Conservation (phyloP, 2,888 invertebrate genomes). For the Orthosia incerta region DNA sequence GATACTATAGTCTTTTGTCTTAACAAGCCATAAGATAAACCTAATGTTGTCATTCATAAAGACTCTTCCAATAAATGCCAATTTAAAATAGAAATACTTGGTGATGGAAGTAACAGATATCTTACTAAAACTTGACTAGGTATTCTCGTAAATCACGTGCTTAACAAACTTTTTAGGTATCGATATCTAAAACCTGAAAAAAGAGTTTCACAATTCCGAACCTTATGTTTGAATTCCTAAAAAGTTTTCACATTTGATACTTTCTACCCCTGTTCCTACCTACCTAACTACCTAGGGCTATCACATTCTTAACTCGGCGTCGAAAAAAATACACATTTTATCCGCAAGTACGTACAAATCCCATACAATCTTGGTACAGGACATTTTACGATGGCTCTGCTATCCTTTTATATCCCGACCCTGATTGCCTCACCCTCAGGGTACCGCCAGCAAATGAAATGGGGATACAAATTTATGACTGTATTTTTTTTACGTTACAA, state of each 20-base stretch:
- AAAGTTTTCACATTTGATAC: constrained; percentile 2
- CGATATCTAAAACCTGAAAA: not conserved
- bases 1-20: no score
- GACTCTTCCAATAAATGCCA: not conserved
- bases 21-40: no score
- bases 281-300: constrained; percentile 38
- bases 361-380: constrained; percentile 84
- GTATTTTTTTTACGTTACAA: constrained; percentile 72
- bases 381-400: constrained; percentile 85
- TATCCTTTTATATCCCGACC: constrained; percentile 87
- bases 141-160: not conserved
- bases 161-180: not conserved
- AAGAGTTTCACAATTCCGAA: not conserved
- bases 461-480: constrained; percentile 78
- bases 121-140: no score
- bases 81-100: not conserved
- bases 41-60: no score
- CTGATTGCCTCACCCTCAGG: constrained; percentile 85
- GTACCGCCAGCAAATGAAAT: constrained; percentile 75
- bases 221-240: not conserved
- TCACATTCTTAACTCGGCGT: constrained; percentile 42
- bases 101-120: no score
- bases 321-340: constrained; percentile 70
- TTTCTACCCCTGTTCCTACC: not conserved
- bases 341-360: constrained; percentile 79